Evolutionary conservation across 2,113 vertebrate species (phyloP), one percentile per base, ranked within the genome.

Genomic region (Lanius ludovicianus): DNA sequence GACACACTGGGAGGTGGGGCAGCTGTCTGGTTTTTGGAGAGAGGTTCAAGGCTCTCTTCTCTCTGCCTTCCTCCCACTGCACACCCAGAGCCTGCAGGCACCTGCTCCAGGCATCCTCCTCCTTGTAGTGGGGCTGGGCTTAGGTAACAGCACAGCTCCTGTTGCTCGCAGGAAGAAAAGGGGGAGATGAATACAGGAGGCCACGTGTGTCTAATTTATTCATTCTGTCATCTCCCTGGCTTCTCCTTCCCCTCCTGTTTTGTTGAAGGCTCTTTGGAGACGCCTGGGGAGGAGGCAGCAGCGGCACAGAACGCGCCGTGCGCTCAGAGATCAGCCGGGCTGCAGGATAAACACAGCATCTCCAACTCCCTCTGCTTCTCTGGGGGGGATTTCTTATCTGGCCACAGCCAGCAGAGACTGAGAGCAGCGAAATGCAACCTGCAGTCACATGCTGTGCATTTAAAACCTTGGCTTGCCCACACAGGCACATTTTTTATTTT

Each of bases 261-360:
- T 20, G 68, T 56, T 15, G 33, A 52, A 63, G 69, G 76, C 79
- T 79, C 59, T 96, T 89, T 88, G 89, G 93, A 95, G 92, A 16
- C 14, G 16, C 44, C 78, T 12, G 75, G 89, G 84, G 74, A 35
- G 7, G 94, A 93, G 81, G 91, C 88, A 33, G 70, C 41, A 39
- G 85, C 9, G 46, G 95, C 90, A 86, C 83, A 39, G 90, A 20
- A 75, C 35, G 37, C 7, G 15, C 69, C 4, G 28, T 78, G 93
- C 39, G 18, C 82, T 81, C 1, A 0, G 49, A 16, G 90, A 80
- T 33, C n/a, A 76, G 82, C 69, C 11, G 62, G 59, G 87, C 52
- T 93, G 75, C 79, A 85, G 93, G 93, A 95, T 80, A 68, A 92
- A 95, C 87, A 87, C 41, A 15, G 2, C 8, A 57, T 39, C 86